Base-by-base conservation (phyloP, 1,140 invertebrate genomes). In the Lanistes nyassanus region DNA sequence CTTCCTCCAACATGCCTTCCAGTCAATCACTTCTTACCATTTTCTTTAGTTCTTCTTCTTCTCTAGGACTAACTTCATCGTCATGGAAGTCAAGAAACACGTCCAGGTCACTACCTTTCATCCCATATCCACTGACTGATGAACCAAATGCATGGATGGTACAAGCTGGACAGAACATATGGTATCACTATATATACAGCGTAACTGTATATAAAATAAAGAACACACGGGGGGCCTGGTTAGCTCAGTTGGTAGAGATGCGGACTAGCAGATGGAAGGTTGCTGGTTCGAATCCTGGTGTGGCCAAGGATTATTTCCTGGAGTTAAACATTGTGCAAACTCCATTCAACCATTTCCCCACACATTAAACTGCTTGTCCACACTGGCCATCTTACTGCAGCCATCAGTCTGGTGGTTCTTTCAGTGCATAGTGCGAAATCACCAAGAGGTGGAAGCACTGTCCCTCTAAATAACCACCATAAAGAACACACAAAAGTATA, bases 121-220 rank as follows among this genome's bases (percentile, higher is more conserved):
- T 72, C 23, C 86, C 87, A 80, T 86, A 86, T 19, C 86, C 85
- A 85, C 85, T 88, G 6, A 86, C 83, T 29, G 86, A 87, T 7
- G 87, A 88, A n/a, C 87, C 86, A 86, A 87, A 88, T 80, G 81
- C 82, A 71, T 84, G 81, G 19, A 88, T 80, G 1, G 78, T 81
- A 65, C 84, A 84, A 47, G 78, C 87, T 87, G 72, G 13, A 79
- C 75, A 34, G 77, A 74, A 76, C n/a, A 78, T 55, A 66, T n/a
- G n/a, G n/a, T n/a, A n/a, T n/a, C n/a, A n/a, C n/a, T n/a, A n/a
- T n/a, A n/a, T n/a, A n/a, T n/a, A n/a, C 13, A 53, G 23, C 23
- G 13, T 53, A 23, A 23, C 51, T 53, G 51, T 13, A 11, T 23
- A 53, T 13, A 53, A 53, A 53, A 53, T 53, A 13, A 11, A 13